Conservation (phyloP, 2,888 invertebrate genomes). For the Caenorhabditis panamensis region DNA sequence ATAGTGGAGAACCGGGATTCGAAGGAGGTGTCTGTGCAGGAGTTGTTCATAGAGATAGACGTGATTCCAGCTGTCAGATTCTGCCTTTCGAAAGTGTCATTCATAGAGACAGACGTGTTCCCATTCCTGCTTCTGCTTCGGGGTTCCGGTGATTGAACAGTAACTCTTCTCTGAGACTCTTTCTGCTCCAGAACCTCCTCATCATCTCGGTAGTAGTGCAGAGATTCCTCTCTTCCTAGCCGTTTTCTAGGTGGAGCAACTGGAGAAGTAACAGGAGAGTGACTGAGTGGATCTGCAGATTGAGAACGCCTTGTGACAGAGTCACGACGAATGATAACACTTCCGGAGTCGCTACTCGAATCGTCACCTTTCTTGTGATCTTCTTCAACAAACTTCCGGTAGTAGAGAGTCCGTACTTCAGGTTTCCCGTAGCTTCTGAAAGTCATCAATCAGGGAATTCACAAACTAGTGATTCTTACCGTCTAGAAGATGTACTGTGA, state of each 20-base stretch:
- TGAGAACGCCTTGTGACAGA: conserved; percentile 31
- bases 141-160: conserved; percentile 33
- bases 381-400: conserved; percentile 60
- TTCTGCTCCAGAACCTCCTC: conserved; percentile 32
- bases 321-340: conserved; percentile 41
- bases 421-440: conserved; percentile 53
- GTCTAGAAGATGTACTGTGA: conserved; percentile 41
- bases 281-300: conserved; percentile 40
- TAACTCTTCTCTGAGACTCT: conserved; percentile 19
- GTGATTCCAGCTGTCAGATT: conserved; percentile 55
- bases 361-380: conserved; percentile 39
- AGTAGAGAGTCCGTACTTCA: conserved; percentile 58
- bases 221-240: conserved; percentile 50
- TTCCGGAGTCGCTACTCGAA: conserved; percentile 40
- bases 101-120: conserved; percentile 48
- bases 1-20: conserved; percentile 57
- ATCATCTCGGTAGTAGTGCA: conserved; percentile 57
- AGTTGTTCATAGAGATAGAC: conserved; percentile 51
- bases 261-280: conserved; percentile 31
- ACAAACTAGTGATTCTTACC: background rate
- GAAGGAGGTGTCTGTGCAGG: conserved; percentile 53
- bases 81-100: conserved; percentile 28
- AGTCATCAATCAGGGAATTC: background rate
- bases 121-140: background rate
- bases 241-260: conserved; percentile 48